phyloP scores from a whole-genome alignment of 2,888 invertebrate species.

The Drosophila austrosaltans region DNA sequence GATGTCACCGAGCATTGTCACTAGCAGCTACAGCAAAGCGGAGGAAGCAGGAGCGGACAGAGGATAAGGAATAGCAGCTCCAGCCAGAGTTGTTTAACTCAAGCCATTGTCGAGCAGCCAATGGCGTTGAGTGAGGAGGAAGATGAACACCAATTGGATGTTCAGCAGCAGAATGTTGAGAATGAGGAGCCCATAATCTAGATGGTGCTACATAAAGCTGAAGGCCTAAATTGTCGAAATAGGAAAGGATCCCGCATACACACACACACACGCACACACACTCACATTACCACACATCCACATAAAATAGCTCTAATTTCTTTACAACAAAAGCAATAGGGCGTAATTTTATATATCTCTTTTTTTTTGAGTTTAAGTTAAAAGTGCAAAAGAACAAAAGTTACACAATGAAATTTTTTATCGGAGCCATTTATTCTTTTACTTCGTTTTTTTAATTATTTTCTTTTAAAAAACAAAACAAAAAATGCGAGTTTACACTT shows the following conservation, averaged over 20 bases:
- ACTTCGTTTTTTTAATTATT: neutral
- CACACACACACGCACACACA: conserved; percentile 44
- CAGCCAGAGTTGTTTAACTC: conserved; percentile 55
- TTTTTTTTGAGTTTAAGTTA: conserved; percentile 30
- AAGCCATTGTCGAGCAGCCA: conserved; percentile 14
- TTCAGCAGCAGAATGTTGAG: neutral
- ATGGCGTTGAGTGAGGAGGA: conserved; percentile 4
- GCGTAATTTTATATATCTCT: conserved; percentile 7
- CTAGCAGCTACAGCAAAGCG: conserved; percentile 84
- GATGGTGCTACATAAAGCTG: conserved; percentile 49
- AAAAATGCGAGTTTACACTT: neutral
- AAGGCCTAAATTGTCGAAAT: conserved; percentile 79
- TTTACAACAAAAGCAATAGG: conserved; percentile 9
- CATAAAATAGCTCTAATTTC: conserved; percentile 7
- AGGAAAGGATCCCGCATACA: conserved; percentile 54
- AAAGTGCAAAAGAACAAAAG: conserved; percentile 51
- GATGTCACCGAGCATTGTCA: conserved; percentile 98
- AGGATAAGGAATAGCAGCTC: conserved; percentile 25
- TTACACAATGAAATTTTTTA: neutral
- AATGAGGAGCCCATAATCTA: conserved; percentile 26
- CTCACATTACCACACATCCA: neutral
- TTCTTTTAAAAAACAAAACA: neutral
- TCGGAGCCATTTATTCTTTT: neutral
- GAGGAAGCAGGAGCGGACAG: conserved; percentile 18
- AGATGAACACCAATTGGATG: neutral